phyloP scores from a whole-genome alignment of 2,113 vertebrate genomes.

The Heliornis fulica region DNA sequence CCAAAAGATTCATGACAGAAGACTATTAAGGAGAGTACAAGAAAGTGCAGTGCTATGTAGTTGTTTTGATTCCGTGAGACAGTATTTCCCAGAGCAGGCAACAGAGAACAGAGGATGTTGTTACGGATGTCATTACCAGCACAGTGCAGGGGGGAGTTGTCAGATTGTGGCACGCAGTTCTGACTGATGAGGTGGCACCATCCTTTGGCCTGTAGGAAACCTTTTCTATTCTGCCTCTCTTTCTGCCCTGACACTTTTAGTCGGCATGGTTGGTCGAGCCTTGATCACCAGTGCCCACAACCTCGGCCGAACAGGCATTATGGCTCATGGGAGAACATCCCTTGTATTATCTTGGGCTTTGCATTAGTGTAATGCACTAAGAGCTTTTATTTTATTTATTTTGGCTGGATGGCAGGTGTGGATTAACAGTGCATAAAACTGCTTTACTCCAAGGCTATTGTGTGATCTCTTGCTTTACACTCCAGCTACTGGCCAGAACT shows the following conservation, averaged over 20 bases:
- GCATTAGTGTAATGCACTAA: neutral
- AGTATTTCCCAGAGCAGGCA: neutral
- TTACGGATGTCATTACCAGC: neutral
- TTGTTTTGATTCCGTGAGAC: neutral
- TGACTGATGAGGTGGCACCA: neutral
- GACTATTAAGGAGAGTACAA: neutral
- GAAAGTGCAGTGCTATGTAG: neutral
- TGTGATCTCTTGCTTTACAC: neutral
- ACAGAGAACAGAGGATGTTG: neutral
- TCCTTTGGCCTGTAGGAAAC: neutral
- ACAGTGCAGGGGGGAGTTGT: neutral
- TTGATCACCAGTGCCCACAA: neutral
- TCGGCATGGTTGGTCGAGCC: neutral
- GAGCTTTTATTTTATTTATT: slow-evolving; percentile 37
- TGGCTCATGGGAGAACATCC: neutral
- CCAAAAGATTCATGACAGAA: neutral
- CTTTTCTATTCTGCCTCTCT: neutral
- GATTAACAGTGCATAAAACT: slow-evolving; percentile 16
- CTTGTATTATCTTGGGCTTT: neutral
- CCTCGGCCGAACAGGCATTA: neutral
- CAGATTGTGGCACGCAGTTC: neutral
- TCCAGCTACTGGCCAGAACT: neutral
- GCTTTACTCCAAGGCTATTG: neutral
- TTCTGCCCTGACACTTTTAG: neutral
- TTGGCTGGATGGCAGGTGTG: neutral